These are phyloP conservation scores for Clarias pachynema DNA, from an alignment of 2,797 vertebrate species.

Conservation along the genomic window DNA sequence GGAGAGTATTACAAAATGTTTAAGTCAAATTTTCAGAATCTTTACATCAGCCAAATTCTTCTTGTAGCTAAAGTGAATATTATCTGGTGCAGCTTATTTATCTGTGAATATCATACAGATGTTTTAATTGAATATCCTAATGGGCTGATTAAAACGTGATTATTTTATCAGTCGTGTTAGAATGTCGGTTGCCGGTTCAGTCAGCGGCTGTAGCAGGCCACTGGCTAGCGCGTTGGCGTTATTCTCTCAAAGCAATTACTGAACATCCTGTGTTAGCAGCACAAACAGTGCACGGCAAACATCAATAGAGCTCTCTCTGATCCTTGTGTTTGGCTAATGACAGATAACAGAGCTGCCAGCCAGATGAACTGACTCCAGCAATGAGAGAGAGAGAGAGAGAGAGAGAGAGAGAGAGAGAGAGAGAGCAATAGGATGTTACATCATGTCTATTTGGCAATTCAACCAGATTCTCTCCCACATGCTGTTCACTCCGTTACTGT, in stretches of 20 bases:
- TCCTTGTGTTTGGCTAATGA: constrained; percentile 47
- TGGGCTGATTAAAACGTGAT: constrained; percentile 27
- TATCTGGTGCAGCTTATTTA: constrained; percentile 22
- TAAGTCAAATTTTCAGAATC: constrained; percentile 18
- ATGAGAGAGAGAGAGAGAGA: background rate
- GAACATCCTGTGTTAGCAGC: constrained; percentile 57
- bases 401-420: constrained; percentile 10
- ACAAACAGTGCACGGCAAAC: constrained; percentile 56
- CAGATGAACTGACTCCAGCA: constrained; percentile 36
- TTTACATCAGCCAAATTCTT: constrained; percentile 26
- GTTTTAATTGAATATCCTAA: constrained; percentile 27
- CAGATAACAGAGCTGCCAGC: constrained; percentile 41
- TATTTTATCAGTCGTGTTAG: constrained; percentile 45
- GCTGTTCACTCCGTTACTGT: constrained; percentile 30
- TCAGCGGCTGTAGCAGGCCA: background rate
- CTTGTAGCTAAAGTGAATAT: constrained; percentile 33
- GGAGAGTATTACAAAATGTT: background rate
- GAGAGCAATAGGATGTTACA: constrained; percentile 10
- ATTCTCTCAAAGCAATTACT: constrained; percentile 52
- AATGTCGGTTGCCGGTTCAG: constrained; percentile 31
- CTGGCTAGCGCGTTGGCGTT: constrained; percentile 27
- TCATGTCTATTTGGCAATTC: constrained; percentile 20
- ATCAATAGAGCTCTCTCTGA: constrained; percentile 33
- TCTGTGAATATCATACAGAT: constrained; percentile 34
- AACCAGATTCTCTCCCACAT: constrained; percentile 37